Conservation (phyloP, 1,140 invertebrate genomes). For the Rhynchophorus ferrugineus region DNA sequence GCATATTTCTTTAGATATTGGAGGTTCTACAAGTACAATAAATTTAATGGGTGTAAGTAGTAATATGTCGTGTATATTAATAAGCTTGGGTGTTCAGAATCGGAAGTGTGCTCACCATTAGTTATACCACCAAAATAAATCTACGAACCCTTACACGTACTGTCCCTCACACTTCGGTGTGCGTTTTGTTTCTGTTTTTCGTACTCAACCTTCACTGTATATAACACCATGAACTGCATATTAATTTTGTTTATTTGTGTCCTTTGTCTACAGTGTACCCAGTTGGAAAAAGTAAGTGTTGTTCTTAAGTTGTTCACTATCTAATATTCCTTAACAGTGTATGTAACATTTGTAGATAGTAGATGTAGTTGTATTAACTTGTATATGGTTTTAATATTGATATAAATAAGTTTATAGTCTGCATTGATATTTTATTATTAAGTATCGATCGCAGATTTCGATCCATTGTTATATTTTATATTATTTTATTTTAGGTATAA, state of each 20-base stretch:
- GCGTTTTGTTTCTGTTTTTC: too few relatives aligned
- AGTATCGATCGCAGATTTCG: too few relatives aligned
- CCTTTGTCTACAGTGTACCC: conserved; percentile 34
- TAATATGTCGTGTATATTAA: background rate
- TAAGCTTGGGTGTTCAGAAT: background rate
- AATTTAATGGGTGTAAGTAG: background rate
- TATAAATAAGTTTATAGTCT: background rate
- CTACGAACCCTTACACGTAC: too few relatives aligned
- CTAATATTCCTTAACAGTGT: conserved; percentile 5
- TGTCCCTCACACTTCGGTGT: too few relatives aligned
- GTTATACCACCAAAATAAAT: too few relatives aligned
- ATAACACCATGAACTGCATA: conserved; percentile 12
- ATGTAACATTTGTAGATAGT: conserved; percentile 9
- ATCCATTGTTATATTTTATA: too few relatives aligned
- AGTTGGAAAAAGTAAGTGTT: conserved; percentile 41
- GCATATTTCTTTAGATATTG: too few relatives aligned
- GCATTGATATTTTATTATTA: background rate
- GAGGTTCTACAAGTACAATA: too few relatives aligned
- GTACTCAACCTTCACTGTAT: too few relatives aligned
- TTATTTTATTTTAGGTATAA: too few relatives aligned
- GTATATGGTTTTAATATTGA: background rate
- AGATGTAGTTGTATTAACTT: background rate
- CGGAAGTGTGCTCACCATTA: too few relatives aligned
- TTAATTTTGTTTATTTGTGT: conserved; percentile 27
- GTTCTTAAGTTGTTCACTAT: conserved; percentile 24